Conservation (phyloP, 2,888 invertebrate species). For the Orthonychiurus folsomi region DNA sequence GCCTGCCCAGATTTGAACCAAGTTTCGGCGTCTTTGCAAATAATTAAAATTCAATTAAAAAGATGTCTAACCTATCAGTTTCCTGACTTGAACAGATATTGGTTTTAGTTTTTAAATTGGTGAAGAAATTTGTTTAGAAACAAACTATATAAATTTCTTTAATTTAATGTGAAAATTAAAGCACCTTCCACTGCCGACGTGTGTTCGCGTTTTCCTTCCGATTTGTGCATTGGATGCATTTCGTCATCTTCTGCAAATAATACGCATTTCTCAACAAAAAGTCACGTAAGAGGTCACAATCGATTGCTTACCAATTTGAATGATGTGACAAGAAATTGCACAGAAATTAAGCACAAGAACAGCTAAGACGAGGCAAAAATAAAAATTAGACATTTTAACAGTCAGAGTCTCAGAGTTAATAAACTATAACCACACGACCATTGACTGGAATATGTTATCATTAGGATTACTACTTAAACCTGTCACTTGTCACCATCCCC, state of each 20-base stretch:
- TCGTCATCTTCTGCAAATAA: neutral
- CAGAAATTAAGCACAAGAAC: too few relatives aligned
- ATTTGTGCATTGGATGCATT: neutral
- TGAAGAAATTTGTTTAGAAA: neutral
- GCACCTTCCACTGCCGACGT: neutral
- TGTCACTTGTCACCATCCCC: too few relatives aligned
- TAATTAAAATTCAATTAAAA: too few relatives aligned
- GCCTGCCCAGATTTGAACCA: conserved; percentile 6
- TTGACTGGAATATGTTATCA: too few relatives aligned
- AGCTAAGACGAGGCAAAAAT: neutral
- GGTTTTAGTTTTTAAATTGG: too few relatives aligned
- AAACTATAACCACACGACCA: too few relatives aligned
- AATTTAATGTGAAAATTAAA: neutral
- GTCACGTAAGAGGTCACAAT: too few relatives aligned
- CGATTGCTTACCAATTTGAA: too few relatives aligned
- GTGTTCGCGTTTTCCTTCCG: neutral
- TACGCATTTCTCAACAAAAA: neutral
- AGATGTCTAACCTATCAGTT: too few relatives aligned
- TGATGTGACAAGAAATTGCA: too few relatives aligned
- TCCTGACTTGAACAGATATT: neutral
- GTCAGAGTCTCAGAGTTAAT: too few relatives aligned
- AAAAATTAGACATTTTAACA: neutral
- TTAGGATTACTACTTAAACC: too few relatives aligned
- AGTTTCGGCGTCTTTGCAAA: neutral
- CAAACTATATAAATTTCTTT: neutral